Base-by-base conservation (phyloP, 2,113 vertebrate genomes). In the Pyxicephalus adspersus region DNA sequence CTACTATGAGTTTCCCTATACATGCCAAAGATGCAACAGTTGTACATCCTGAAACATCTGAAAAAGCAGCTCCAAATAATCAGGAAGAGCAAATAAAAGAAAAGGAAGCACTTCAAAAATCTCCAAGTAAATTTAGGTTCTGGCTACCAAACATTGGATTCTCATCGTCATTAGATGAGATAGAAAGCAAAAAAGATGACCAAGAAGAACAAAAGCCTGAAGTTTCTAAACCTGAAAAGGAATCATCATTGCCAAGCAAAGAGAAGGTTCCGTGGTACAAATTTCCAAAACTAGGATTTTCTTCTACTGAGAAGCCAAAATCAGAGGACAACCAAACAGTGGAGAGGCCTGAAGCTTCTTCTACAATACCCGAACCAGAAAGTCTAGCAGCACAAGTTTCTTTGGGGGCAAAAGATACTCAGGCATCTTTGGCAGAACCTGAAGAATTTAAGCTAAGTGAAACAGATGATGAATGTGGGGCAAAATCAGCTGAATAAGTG, bases 211-310 rank as follows among this genome's bases (percentile, higher is more conserved):
- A 73, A 13, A 54, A 70, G 0, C 89, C 88, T 76, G 82, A 85
- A 3, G 66, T 29, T 64, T 83, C 79, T 0, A 29, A 23, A 60
- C 25, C 83, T 11, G 87, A 83, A 23, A 54, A 45, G 0, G 88
- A 87, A 2, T 73, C 23, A 6, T 82, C 85, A 2, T 77, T 71
- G 66, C 1, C 68, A 45, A 88, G 87, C 31, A 85, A 57, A 28
- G 92, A 93, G 83, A 91, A 87, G 87, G 19, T 80, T 0, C 84
- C 89, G 57, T 94, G 94, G 94, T 92, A 93, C 83, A 87, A 85
- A 34, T 83, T 94, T 23, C 92, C 93, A 67, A 93, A 81, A 26
- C 52, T 94, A 34, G 90, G 90, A 15, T 93, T 94, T 85, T 90
- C 93, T 8, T 87, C 92, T 5, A 26, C 87, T 52, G 88, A 89